These are phyloP conservation scores for Phoxinus phoxinus DNA, from an alignment of 2,113 vertebrate species.

Conservation along the genomic window DNA sequence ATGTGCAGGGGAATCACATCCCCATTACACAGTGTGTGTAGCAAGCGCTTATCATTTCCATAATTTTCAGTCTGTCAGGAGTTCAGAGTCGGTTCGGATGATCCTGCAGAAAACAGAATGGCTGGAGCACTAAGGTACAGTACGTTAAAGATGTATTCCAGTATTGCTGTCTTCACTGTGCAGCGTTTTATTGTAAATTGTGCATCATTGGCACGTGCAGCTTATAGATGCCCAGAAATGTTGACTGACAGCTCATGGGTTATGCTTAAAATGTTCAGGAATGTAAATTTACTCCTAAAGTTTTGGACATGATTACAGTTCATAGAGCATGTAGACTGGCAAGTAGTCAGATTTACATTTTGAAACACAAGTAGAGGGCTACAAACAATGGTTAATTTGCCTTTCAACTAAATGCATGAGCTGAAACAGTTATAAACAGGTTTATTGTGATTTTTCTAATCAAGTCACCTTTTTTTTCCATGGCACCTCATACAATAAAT, in stretches of 20 bases:
- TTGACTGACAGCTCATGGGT: not conserved
- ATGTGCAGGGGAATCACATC: constrained; percentile 50
- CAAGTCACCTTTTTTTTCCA: too few species aligned
- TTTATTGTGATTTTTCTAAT: not conserved
- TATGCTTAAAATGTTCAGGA: not conserved
- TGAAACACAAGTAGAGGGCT: not conserved
- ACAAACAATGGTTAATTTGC: not conserved
- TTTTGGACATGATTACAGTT: not conserved
- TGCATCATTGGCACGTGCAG: not conserved
- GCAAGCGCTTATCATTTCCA: constrained; percentile 32
- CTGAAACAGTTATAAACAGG: not conserved
- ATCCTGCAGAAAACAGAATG: constrained; percentile 60
- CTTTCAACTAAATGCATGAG: not conserved
- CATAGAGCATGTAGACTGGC: not conserved
- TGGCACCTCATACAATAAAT: too few species aligned
- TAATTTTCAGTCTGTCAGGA: constrained; percentile 49
- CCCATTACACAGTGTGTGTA: constrained; percentile 56
- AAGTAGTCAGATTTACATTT: not conserved
- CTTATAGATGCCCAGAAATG: not conserved
- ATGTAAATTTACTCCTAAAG: not conserved
- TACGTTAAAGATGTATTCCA: not conserved
- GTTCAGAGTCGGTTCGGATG: constrained; percentile 38
- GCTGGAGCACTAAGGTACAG: constrained; percentile 74
- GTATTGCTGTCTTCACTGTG: not conserved
- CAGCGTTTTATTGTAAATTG: not conserved